Percentiles rank a stretch among this genome's conserved stretches.
Conservation (phyloP, 2,888 invertebrate species). For the Apamea crenata region DNA sequence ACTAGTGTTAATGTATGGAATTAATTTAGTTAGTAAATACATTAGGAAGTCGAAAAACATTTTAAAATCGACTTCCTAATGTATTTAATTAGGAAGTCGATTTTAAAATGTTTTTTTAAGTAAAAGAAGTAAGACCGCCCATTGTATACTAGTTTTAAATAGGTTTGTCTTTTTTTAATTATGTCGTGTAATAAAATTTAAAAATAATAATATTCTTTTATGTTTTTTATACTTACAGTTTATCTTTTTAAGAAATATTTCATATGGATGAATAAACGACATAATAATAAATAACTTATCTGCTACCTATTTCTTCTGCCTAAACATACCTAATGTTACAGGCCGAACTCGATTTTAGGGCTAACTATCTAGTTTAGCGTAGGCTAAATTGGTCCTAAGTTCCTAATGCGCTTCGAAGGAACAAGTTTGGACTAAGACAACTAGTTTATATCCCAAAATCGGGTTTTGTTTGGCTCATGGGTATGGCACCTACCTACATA, state of each 20-base stretch:
- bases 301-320: background rate
- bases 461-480: background rate
- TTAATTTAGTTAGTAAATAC: conserved; percentile 8
- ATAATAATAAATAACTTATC: background rate
- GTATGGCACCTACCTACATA: background rate
- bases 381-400: conserved; percentile 12
- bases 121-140: too few species aligned
- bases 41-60: background rate
- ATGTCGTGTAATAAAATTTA: too few species aligned
- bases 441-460: conserved; percentile 27
- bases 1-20: conserved; percentile 32
- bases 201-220: too few species aligned
- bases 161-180: too few species aligned
- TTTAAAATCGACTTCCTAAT: too few species aligned
- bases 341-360: too few species aligned
- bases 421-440: conserved; percentile 6
- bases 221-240: too few species aligned
- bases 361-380: background rate
- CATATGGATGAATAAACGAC: background rate
- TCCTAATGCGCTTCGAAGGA: conserved; percentile 4
- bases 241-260: too few species aligned
- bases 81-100: background rate
- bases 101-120: background rate
- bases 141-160: background rate
- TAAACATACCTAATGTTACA: background rate